These are phyloP conservation scores for Falco concolor DNA, from an alignment of 2,797 vertebrate genomes.

Conservation along the genomic window DNA sequence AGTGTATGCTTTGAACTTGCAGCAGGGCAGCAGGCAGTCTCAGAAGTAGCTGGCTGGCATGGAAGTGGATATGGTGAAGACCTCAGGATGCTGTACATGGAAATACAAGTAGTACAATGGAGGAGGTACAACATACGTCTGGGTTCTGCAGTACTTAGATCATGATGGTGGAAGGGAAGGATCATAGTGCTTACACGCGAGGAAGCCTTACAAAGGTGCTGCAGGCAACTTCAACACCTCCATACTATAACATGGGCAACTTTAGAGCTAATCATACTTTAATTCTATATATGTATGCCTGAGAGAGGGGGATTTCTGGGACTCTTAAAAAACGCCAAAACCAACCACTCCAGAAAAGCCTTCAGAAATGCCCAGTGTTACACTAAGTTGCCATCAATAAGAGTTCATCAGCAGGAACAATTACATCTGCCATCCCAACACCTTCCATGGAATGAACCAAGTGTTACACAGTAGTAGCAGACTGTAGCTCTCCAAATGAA, in stretches of 20 bases:
- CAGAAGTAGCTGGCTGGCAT: neutral
- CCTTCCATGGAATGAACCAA: neutral
- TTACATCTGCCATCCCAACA: neutral
- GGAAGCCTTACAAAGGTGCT: neutral
- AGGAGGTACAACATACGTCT: neutral
- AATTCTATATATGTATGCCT: neutral
- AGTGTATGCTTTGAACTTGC: neutral
- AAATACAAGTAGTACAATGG: neutral
- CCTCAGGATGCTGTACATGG: neutral
- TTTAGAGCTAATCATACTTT: neutral
- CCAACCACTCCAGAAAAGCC: neutral
- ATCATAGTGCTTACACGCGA: neutral
- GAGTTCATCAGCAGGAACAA: neutral
- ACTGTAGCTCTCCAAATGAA: neutral
- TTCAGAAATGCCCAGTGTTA: neutral
- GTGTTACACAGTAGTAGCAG: neutral
- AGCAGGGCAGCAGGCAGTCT: neutral
- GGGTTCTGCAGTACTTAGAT: fast-evolving
- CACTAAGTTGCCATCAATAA: neutral
- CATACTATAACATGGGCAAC: neutral
- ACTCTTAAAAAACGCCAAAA: neutral
- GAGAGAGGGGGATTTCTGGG: neutral
- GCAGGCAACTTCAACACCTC: neutral
- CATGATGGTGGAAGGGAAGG: neutral
- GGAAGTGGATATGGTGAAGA: neutral